Base-by-base conservation (phyloP, 2,113 vertebrate species). In the Mionectes macconnelli region DNA sequence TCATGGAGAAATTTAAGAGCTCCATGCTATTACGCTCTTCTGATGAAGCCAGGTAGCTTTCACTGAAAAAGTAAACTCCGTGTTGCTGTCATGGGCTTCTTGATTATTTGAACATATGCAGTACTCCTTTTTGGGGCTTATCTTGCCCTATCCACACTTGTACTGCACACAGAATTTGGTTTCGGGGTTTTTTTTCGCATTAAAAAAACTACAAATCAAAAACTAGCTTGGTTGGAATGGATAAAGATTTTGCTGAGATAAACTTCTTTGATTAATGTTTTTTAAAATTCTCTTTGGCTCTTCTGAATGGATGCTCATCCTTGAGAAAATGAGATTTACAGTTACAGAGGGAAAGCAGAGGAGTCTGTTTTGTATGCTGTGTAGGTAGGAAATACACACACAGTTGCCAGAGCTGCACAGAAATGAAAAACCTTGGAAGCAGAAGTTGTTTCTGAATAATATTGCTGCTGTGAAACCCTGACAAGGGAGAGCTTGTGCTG, bases 1-100 rank as follows among this genome's bases (percentile, higher is more conserved):
- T 91, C 40, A 80, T 75, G 90, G 90, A 78, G 91, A 74, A 88
- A 74, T 92, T 62, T 84, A 74, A 88, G 72, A 84, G 64, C 79
- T 94, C 95, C 76, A 24, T 52, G 47, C 59, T 94, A 5, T 77
- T 59, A 30, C 6, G 35, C 45, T 80, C 18, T 35, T 95, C 33
- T 86, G 33, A 37, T 50, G 15, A 59, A 87, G 57, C 68, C 70
- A 80, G 42, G 53, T 85, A 57, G 39, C 35, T 74, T 77, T 91
- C 31, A 7, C 40, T 88, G 75, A 37, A 79, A 93, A 78, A 76
- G 50, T 16, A 77, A 78, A 52, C 62, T 67, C 33, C 10, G 44
- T 60, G 37, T 91, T 62, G 66, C 44, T 82, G 55, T 96, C 57
- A 9, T 39, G 69, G 72, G 16, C 75, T 74, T 84, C n/a, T 52